phyloP scores from a whole-genome alignment of 2,888 invertebrate genomes.

The Drosophila borealis region DNA sequence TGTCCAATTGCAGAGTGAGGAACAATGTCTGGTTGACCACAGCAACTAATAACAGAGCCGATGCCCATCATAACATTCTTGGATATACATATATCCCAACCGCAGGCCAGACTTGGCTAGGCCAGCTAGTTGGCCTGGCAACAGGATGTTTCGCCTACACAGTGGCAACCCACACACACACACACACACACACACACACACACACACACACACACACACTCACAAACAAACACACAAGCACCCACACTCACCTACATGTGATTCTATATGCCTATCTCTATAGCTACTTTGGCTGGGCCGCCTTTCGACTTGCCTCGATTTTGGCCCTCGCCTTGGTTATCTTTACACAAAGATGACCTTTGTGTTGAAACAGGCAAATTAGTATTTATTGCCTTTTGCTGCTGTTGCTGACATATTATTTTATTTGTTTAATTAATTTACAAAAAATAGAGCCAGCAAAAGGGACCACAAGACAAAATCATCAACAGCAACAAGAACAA shows the following conservation, averaged over 20 bases:
- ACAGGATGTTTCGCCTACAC: slow-evolving; percentile 10
- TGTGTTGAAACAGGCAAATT: slow-evolving; percentile 76
- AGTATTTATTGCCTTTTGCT: slow-evolving; percentile 73
- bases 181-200: not conserved
- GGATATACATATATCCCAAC: slow-evolving; percentile 6
- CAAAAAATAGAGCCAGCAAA: slow-evolving; percentile 52
- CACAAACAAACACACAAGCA: not conserved
- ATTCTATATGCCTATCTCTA: slow-evolving; percentile 8
- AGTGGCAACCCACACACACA: not conserved
- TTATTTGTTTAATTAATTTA: slow-evolving; percentile 80
- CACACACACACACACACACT: not conserved
- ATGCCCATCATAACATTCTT: slow-evolving; percentile 20
- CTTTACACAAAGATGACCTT: slow-evolving; percentile 74
- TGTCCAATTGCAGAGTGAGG: not conserved
- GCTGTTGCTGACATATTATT: slow-evolving; percentile 78
- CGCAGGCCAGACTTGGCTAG: slow-evolving; percentile 20
- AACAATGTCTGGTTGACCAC: slow-evolving; percentile 35
- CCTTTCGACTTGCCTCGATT: not conserved
- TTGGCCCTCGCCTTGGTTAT: slow-evolving; percentile 46
- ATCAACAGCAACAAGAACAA: slow-evolving; percentile 27
- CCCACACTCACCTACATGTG: not conserved
- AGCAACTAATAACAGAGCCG: slow-evolving; percentile 39
- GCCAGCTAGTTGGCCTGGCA: slow-evolving; percentile 1
- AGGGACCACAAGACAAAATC: slow-evolving; percentile 57
- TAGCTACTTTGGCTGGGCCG: slow-evolving; percentile 8